Evolutionary conservation across 2,797 vertebrate species (phyloP), one percentile per base, ranked within the genome.

Genomic region (Sparus aurata): DNA sequence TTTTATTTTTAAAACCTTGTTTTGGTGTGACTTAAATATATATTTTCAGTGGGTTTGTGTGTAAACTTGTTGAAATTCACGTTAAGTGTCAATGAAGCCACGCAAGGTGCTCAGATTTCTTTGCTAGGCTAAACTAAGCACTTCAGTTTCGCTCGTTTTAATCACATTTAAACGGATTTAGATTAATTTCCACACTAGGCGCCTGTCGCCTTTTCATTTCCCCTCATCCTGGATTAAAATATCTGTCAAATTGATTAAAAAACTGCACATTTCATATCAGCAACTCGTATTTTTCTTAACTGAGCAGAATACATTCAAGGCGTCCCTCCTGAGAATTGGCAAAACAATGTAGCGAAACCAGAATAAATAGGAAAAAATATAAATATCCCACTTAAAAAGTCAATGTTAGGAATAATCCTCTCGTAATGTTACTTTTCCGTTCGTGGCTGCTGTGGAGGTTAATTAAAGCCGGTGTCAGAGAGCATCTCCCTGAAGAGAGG

Each of bases 401-500:
- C 2, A 9, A 41, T 12, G 45, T 66, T 3, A 52, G 0, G 3
- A 62, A 16, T 25, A 49, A 15, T 23, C 11, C 16, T 43, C 1
- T 6, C n/a, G 34, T 6, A 61, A 64, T 34, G 23, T 69, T 2
- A n/a, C 49, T 30, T 49, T 59, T 59, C 18, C 3, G 17, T 27
- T 27, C 3, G 10, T 17, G 54, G 45, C 17, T 20, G 25, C 1
- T 34, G 6, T 41, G 23, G 5, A 69, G 59, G 54, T 30, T 30
- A 52, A 59, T 55, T 58, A 47, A 45, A 54, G 43, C 27, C 1
- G 45, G n/a, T 59, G 66, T 75, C 22, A 72, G 11, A 34, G 73
- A 3, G 25, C 13, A 16, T 17, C 61, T 34, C 55, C 27, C 13
- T 3, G 18, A 17, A 46, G 45, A 64, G n/a, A 58, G 45, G 52